These are phyloP conservation scores for Metridium senile DNA, from an alignment of 92 coral and sea anemone species.

Conservation along the genomic window DNA sequence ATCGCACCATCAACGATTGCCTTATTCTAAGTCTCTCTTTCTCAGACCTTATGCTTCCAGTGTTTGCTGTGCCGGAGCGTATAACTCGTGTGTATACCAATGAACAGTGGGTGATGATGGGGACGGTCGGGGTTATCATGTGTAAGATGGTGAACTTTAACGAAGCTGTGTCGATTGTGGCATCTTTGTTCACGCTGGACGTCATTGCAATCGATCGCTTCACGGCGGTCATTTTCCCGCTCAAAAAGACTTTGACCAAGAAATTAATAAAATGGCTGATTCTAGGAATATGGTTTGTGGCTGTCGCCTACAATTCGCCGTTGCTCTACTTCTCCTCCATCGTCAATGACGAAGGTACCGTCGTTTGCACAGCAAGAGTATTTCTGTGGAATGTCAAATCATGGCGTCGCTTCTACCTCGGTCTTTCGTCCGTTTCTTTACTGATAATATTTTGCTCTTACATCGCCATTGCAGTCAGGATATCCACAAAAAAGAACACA, in stretches of 20 bases:
- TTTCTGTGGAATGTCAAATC: constrained; percentile 19
- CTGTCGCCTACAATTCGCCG: constrained; percentile 34
- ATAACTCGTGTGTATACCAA: constrained; percentile 28
- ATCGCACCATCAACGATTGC: constrained; percentile 15
- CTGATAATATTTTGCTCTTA: constrained; percentile 11
- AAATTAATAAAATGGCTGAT: constrained; percentile 3
- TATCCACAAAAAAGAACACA: constrained; percentile 1
- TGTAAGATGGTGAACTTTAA: constrained; percentile 42
- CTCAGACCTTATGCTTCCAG: constrained; percentile 27
- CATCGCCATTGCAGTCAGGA: constrained; percentile 15
- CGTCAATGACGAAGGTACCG: not conserved
- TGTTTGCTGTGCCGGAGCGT: constrained; percentile 40
- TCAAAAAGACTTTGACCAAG: constrained; percentile 2
- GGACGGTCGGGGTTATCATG: constrained; percentile 21
- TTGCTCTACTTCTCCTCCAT: constrained; percentile 27
- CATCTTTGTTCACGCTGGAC: constrained; percentile 24
- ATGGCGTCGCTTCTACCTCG: constrained; percentile 38
- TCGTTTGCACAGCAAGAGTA: constrained; percentile 25
- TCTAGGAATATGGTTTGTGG: constrained; percentile 20
- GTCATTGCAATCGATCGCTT: constrained; percentile 36
- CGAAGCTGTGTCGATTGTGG: constrained; percentile 43
- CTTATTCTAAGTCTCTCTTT: constrained; percentile 27
- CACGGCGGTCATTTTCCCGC: constrained; percentile 22
- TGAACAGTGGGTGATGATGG: constrained; percentile 35
- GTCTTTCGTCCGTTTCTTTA: constrained; percentile 18